Evolutionary conservation across 2,797 vertebrate species (phyloP), one percentile per base, ranked within the genome.

Genomic region (Coccyzus lansbergi): DNA sequence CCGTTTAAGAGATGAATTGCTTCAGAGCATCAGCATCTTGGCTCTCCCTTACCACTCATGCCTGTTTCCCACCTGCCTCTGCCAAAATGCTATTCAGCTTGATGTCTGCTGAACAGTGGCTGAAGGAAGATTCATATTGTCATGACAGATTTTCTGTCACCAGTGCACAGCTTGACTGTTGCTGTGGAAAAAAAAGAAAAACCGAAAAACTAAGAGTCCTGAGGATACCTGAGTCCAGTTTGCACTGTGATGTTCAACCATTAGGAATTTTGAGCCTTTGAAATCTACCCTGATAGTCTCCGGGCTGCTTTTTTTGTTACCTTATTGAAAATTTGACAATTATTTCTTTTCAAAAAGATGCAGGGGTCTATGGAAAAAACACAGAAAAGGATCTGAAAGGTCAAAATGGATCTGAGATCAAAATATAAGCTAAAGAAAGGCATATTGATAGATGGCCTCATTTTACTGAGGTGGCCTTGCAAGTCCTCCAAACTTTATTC

Each of bases 61-160:
- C 68, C 52, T 0, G 0, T 86, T 82, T 95, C 68, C 77, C 70
- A 80, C 88, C 71, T 90, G 60, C 83, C 68, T 87, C 44, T 26
- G 42, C 87, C 89, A 94, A 92, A 95, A 80, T 62, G 52, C 26
- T 84, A 3, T 92, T 95, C 90, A 86, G 44, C 24, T 55, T 86
- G 38, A 33, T 81, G 70, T 71, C 71, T 93, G 70, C 13, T 0
- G 65, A 93, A 36, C 64, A 70, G 59, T 49, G 78, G 59, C 67
- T 60, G 56, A 55, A 91, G 80, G 60, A 94, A 83, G 68, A 88
- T 76, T 75, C 1, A 0, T 80, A 90, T 77, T 88, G 44, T 94
- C 88, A 86, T 76, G 71, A 86, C 90, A 94, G 92, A 84, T 95
- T 94, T 94, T 85, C 83, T 90, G 71, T 72, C 88, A 94, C 68